Conservation (phyloP, 2,888 invertebrate species). For the Rhogogaster chlorosoma region DNA sequence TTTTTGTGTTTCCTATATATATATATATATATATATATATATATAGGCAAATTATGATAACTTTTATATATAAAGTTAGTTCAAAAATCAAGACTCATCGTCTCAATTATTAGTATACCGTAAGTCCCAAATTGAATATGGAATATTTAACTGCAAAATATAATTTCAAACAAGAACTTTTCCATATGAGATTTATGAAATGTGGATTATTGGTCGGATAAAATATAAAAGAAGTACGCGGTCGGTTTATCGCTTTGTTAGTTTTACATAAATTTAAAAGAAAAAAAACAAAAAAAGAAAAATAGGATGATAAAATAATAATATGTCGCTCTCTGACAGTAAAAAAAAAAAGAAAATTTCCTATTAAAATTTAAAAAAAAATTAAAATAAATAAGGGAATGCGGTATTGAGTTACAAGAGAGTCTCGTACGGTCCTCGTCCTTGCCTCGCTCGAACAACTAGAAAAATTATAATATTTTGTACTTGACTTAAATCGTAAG, state of each 20-base stretch:
- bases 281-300: not conserved
- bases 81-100: not conserved
- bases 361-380: too few relatives aligned
- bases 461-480: conserved; percentile 60
- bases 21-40: too few relatives aligned
- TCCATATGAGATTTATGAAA: not conserved
- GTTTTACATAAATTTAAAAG: not conserved
- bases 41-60: too few relatives aligned
- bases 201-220: not conserved
- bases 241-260: not conserved
- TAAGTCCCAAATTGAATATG: not conserved
- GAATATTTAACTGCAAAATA: not conserved
- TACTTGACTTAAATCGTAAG: conserved; percentile 70
- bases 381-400: conserved; percentile 3
- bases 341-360: conserved; percentile 14
- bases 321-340: conserved; percentile 48
- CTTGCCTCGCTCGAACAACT: conserved; percentile 66
- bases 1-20: not conserved
- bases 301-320: not conserved
- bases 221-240: not conserved
- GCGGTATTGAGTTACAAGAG: conserved; percentile 40
- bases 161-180: not conserved
- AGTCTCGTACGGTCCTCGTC: conserved; percentile 66
- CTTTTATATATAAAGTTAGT: not conserved
- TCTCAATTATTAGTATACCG: not conserved